A percentile compares a stretch with the other conserved stretches of the same genome.
These are phyloP conservation scores for Phoebastria nigripes DNA, from an alignment of 2,797 vertebrate genomes.

Conservation along the genomic window DNA sequence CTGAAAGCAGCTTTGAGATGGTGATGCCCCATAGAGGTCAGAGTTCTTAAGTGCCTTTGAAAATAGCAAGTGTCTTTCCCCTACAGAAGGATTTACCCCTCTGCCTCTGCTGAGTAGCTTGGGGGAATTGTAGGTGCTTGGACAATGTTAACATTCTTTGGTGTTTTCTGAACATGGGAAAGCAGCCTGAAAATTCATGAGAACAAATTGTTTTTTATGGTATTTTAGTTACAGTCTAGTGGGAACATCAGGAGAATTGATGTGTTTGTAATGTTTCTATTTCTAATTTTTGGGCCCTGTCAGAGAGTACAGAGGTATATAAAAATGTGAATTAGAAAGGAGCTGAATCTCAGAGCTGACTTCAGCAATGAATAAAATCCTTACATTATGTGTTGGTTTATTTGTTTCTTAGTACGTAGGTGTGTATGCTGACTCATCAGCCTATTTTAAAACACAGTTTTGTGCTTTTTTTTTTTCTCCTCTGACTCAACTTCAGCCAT, in stretches of 20 bases:
- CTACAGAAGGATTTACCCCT: not conserved
- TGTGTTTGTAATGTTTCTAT: not conserved
- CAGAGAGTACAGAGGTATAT: not conserved
- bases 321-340: not conserved
- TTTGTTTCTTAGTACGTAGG: conserved; percentile 8
- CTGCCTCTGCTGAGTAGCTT: not conserved
- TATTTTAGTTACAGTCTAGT: not conserved
- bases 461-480: not conserved
- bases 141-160: not conserved
- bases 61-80: not conserved
- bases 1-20: not conserved
- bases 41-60: not conserved
- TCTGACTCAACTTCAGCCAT: not conserved
- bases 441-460: conserved; percentile 32
- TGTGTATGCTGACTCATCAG: conserved; percentile 4
- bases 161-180: not conserved
- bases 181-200: not conserved
- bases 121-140: not conserved
- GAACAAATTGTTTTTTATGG: not conserved
- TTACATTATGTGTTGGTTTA: not conserved
- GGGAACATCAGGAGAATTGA: not conserved
- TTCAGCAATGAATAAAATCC: not conserved
- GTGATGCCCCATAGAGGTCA: not conserved
- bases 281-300: not conserved
- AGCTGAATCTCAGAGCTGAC: not conserved